These are phyloP conservation scores for Zeus faber DNA, from an alignment of 2,113 vertebrate species.

Conservation along the genomic window DNA sequence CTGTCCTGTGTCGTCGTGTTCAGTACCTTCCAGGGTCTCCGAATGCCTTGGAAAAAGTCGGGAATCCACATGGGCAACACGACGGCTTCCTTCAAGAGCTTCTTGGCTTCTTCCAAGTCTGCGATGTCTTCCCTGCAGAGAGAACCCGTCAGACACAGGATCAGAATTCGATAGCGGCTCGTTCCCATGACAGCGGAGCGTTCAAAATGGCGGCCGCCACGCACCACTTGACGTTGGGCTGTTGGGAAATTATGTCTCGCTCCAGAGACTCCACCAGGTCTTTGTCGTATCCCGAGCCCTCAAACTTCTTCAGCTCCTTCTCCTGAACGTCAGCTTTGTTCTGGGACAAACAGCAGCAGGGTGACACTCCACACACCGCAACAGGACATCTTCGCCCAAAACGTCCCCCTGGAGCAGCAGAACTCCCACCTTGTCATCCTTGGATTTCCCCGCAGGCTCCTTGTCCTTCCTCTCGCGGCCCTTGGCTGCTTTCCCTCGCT, in stretches of 20 bases:
- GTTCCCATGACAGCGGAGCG: too few relatives aligned
- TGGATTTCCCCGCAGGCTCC: constrained; percentile 81
- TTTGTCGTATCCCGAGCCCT: constrained; percentile 91
- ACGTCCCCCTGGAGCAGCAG: too few relatives aligned
- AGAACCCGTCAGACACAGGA: too few relatives aligned
- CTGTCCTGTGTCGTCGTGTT: too few relatives aligned
- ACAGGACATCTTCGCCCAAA: too few relatives aligned
- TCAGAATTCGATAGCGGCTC: too few relatives aligned
- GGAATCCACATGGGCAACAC: constrained; percentile 99
- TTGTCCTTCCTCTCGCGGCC: constrained; percentile 90
- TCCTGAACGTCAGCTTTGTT: constrained; percentile 87
- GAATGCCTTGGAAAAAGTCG: constrained; percentile 97
- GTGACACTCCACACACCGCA: not conserved
- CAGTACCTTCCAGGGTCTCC: constrained; percentile 96
- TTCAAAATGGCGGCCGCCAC: too few relatives aligned
- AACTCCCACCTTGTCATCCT: constrained; percentile 87
- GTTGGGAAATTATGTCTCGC: constrained; percentile 97
- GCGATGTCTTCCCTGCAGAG: constrained; percentile 90
- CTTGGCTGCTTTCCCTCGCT: constrained; percentile 78
- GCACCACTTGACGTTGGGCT: constrained; percentile 95
- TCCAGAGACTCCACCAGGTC: constrained; percentile 95
- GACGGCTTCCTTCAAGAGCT: constrained; percentile 94
- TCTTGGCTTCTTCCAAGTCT: constrained; percentile 94
- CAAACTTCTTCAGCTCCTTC: constrained; percentile 89
- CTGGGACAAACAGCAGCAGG: constrained; percentile 61